Base-by-base conservation (phyloP, 2,113 vertebrate genomes). In the Calidris pygmaea region DNA sequence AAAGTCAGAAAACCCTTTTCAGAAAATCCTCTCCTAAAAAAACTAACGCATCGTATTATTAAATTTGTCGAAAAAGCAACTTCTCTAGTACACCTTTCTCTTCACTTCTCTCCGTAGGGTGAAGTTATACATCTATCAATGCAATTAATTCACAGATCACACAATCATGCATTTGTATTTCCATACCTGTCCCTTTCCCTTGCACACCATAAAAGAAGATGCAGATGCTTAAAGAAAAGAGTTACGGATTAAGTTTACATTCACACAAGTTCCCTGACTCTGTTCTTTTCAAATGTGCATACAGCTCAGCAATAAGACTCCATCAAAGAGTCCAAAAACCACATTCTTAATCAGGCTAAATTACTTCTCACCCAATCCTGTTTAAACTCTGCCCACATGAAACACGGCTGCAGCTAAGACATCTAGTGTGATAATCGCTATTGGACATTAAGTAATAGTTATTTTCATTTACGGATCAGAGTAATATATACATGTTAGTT, bases 31-130 rank as follows among this genome's bases (percentile, higher is more conserved):
- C 26, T 47, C 26, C 58, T 72, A 29, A 34, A 75, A 43, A 43
- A 39, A 14, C 4, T 29, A 68, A 50, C 0, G 0, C 43, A 45
- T 7, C 26, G 15, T 21, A 41, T 22, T 41, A 20, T 4, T 21
- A n/a, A 52, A 77, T 53, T n/a, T 53, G 20, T n/a, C 27, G 34
- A 35, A 53, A n/a, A 1, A 23, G 37, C 30, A 66, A 9, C n/a
- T 66, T 27, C 29, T 4, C 45, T 30, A 41, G 20, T 24, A 47
- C 8, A 21, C 24, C 27, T 22, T 52, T 59, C 81, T 67, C 19
- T 14, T 58, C 39, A 27, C 27, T 58, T 22, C 24, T 37, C 34
- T 32, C 48, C 43, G 27, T 0, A 26, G 56, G 39, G 24, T 63
- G 26, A 81, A 35, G 30, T n/a, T 53, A 22, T 47, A 22, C 35